Base-by-base conservation (phyloP, 2,888 invertebrate species). In the Oscheius sp. region DNA sequence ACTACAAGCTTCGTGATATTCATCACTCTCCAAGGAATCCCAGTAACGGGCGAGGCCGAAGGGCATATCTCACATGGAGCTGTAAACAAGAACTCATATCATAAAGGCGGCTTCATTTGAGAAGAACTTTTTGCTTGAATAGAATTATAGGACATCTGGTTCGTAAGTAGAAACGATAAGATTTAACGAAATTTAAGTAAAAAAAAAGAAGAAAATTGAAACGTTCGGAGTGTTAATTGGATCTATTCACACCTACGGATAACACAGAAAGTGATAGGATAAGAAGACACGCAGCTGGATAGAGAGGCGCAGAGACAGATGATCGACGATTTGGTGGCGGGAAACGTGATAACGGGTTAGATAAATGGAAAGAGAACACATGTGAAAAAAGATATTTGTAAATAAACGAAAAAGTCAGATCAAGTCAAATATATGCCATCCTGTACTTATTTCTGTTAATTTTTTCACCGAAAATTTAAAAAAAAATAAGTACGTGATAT, bases 11-110 rank as follows among this genome's bases (percentile, higher is more conserved):
- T 54, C 44, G n/a, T 44, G 28, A 33, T 54, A 65, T 20, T 65
- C 65, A 20, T 45, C 75, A 57, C 71, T 73, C 62, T 75, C 75
- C 36, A 75, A 54, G 14, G 75, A 75, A 59, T 75, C 75, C 75
- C 75, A 75, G 59, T 71, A 75, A 22, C 75, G 70, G 56, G 75
- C 75, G 56, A 75, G 59, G 26, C 47, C 65, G 65, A 65, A 65
- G 2, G 65, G 65, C 65, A 65, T 65, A 41, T 49, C 62, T 44
- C 59, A 59, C 44, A 54, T 54, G 54, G 33, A 26, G 59, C 59
- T 59, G 59, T 6, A 59, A 59, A 20, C 14, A 12, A 59, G 44
- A 24, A n/a, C n/a, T n/a, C n/a, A n/a, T n/a, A n/a, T n/a, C n/a
- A n/a, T n/a, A 14, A 26, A 26, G 59, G 41, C 59, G 59, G 59